Evolutionary conservation across 2,797 vertebrate genomes (phyloP).

Genomic region (Cetoscarus ocellatus): DNA sequence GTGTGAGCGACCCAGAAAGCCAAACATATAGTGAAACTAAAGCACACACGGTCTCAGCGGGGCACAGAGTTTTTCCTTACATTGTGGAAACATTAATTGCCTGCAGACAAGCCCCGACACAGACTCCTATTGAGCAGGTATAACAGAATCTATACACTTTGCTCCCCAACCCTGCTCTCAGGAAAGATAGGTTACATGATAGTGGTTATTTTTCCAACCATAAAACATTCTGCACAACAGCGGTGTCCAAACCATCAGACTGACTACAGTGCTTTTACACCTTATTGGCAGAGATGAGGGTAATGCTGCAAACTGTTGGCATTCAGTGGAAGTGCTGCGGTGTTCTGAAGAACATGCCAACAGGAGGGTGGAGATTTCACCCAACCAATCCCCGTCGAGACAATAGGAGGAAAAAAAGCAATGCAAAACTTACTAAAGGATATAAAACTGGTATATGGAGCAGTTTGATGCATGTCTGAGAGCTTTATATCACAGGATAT

Average conservation of each 20-base stretch:
- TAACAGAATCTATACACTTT: constrained; percentile 47
- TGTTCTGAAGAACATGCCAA: constrained; percentile 42
- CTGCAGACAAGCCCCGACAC: constrained; percentile 64
- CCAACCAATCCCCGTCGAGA: constrained; percentile 42
- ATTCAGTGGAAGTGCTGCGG: constrained; percentile 19
- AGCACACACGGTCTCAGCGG: constrained; percentile 24
- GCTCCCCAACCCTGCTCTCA: constrained; percentile 30
- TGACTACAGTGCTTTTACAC: constrained; percentile 40
- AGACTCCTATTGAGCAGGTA: constrained; percentile 60
- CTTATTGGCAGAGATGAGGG: constrained; percentile 48
- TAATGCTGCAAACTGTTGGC: constrained; percentile 37
- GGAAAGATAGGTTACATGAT: constrained; percentile 30
- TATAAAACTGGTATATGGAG: constrained; percentile 38
- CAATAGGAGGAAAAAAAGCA: constrained; percentile 20
- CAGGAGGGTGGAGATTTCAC: constrained; percentile 52
- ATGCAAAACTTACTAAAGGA: constrained; percentile 35
- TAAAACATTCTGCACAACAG: constrained; percentile 39
- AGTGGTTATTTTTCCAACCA: constrained; percentile 32
- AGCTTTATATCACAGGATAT: constrained; percentile 33
- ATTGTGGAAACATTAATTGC: constrained; percentile 67
- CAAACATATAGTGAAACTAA: constrained; percentile 38
- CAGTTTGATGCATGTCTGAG: constrained; percentile 48
- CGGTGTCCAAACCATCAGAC: constrained; percentile 19
- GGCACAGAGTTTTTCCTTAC: constrained; percentile 45
- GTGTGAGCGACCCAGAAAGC: constrained; percentile 32